These are phyloP conservation scores for Metopia argyrocephala DNA, from an alignment of 2,888 invertebrate genomes.

Conservation along the genomic window DNA sequence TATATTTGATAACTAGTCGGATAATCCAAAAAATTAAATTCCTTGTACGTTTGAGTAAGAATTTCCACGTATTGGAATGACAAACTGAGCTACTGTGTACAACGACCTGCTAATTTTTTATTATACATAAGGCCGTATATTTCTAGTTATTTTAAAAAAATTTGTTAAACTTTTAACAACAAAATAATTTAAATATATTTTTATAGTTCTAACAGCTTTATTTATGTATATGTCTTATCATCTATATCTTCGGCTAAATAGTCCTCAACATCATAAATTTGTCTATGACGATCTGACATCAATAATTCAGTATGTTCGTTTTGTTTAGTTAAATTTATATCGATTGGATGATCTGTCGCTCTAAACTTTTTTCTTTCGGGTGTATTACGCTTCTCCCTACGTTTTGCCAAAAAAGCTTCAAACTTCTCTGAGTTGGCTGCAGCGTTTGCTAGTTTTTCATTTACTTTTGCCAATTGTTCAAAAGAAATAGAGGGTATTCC, in stretches of 20 bases:
- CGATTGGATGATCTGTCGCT: slow-evolving; percentile 27
- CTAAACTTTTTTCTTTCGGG: slow-evolving; percentile 69
- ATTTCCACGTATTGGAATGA: no score
- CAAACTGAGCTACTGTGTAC: no score
- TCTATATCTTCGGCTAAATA: slow-evolving; percentile 70
- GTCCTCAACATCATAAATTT: slow-evolving; percentile 68
- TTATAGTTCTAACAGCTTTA: not conserved
- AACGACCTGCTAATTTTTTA: no score
- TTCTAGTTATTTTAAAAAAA: not conserved
- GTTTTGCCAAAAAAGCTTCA: slow-evolving; percentile 68
- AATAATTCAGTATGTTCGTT: slow-evolving; percentile 32
- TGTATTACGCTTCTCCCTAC: slow-evolving; percentile 67
- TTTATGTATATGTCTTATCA: slow-evolving; percentile 12
- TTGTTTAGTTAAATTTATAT: not conserved
- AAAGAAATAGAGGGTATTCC: slow-evolving; percentile 14
- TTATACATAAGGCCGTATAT: no score
- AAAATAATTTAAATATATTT: not conserved
- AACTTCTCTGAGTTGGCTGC: slow-evolving; percentile 66
- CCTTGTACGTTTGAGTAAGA: no score
- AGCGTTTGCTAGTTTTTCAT: slow-evolving; percentile 60
- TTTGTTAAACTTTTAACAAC: slow-evolving; percentile 2
- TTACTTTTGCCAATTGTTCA: slow-evolving; percentile 31
- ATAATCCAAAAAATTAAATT: no score
- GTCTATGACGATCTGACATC: slow-evolving; percentile 53
- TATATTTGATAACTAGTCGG: no score